Evolutionary conservation across 2,888 invertebrate species (phyloP).

Genomic region (Falcaria lacertinaria): DNA sequence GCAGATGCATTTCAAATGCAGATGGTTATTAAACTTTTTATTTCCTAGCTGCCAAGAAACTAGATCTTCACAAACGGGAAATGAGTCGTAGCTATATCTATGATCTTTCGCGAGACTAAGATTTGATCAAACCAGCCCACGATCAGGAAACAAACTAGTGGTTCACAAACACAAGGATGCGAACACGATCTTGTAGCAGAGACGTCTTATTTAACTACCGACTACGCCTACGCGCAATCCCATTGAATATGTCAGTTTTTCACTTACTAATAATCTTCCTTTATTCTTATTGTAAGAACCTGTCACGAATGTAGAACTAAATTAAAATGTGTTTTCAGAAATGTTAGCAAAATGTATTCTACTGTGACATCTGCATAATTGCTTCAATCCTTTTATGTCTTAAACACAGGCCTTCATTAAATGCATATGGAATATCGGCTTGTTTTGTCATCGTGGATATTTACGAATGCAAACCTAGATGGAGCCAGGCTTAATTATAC

Average conservation of each 20-base stretch:
- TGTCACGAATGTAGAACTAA: not conserved
- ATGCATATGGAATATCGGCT: too few species aligned
- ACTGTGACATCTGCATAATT: not conserved
- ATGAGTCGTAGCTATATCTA: not conserved
- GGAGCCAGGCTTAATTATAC: too few species aligned
- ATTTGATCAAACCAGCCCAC: not conserved
- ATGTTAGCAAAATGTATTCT: not conserved
- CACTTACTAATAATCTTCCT: not conserved
- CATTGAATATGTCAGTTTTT: not conserved
- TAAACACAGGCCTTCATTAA: too few species aligned
- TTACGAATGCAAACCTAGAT: too few species aligned
- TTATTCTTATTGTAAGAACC: conserved; percentile 4
- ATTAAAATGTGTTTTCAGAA: not conserved
- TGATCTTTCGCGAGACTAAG: not conserved
- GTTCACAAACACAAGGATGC: conserved; percentile 2
- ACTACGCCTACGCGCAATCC: conserved; percentile 3
- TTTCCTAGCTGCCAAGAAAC: not conserved
- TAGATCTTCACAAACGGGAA: not conserved
- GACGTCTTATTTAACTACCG: conserved; percentile 6
- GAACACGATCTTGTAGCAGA: not conserved
- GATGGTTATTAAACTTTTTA: not conserved
- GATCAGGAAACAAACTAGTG: conserved; percentile 5
- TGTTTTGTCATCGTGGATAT: too few species aligned
- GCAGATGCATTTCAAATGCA: too few species aligned
- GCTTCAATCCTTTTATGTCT: too few species aligned